phyloP scores from a whole-genome alignment of 2,888 invertebrate species.

The Lithophane semibrunnea region DNA sequence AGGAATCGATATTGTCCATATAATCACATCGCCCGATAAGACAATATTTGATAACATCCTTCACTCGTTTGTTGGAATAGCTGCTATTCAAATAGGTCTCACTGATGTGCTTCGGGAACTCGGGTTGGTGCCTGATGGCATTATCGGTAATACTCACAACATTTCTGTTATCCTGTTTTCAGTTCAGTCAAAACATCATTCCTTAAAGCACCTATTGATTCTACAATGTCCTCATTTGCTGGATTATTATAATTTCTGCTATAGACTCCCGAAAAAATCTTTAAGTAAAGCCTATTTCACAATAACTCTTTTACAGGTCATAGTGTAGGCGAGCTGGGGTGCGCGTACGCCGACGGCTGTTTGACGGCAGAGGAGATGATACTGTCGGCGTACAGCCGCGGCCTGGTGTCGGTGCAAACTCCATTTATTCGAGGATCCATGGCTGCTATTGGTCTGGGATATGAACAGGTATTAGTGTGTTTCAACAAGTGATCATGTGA shows the following conservation, averaged over 20 bases:
- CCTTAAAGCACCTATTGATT: background rate
- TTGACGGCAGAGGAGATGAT: slow-evolving; percentile 96
- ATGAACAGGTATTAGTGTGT: slow-evolving; percentile 80
- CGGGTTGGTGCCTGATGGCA: slow-evolving; percentile 33
- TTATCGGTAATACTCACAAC: slow-evolving; percentile 20
- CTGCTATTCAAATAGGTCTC: slow-evolving; percentile 91
- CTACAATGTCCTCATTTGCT: background rate
- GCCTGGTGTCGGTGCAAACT: slow-evolving; percentile 93
- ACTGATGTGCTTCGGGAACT: slow-evolving; percentile 34
- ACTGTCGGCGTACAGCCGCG: slow-evolving; percentile 95
- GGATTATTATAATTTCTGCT: background rate
- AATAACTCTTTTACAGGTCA: slow-evolving; percentile 91
- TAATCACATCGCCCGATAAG: slow-evolving; percentile 92
- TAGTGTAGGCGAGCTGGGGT: slow-evolving; percentile 98
- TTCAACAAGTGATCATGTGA: background rate
- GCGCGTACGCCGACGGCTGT: slow-evolving; percentile 98
- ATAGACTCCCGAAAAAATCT: background rate
- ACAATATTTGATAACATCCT: slow-evolving; percentile 90
- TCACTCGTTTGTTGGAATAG: slow-evolving; percentile 73
- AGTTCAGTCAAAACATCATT: background rate
- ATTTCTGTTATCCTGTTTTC: background rate
- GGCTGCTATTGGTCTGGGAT: slow-evolving; percentile 95
- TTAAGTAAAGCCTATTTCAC: background rate
- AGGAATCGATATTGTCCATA: slow-evolving; percentile 92
- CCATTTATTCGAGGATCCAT: slow-evolving; percentile 94